Evolutionary conservation across 2,113 vertebrate species (phyloP).

Genomic region (Antennarius striatus): DNA sequence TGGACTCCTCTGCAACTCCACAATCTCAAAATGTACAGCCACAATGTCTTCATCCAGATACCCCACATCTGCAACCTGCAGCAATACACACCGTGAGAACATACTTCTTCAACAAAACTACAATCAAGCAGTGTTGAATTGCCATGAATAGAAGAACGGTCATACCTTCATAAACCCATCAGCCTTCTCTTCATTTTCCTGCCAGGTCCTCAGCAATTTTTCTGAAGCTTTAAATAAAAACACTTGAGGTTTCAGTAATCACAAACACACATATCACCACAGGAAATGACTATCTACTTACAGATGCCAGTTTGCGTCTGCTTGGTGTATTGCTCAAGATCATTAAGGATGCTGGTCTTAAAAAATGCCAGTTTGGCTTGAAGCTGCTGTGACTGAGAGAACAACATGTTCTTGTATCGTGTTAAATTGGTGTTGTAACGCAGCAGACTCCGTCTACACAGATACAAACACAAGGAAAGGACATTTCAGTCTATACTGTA

Average conservation of each 20-base stretch:
- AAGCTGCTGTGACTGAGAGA: slow-evolving; percentile 94
- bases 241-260: neutral
- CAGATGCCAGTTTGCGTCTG: slow-evolving; percentile 95
- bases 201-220: slow-evolving; percentile 97
- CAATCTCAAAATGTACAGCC: slow-evolving; percentile 94
- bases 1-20: slow-evolving; percentile 94
- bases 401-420: slow-evolving; percentile 94
- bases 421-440: slow-evolving; percentile 96
- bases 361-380: slow-evolving; percentile 95
- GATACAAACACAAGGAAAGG: slow-evolving; percentile 9
- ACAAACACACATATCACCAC: neutral
- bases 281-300: slow-evolving; percentile 72
- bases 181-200: slow-evolving; percentile 94
- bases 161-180: slow-evolving; percentile 79
- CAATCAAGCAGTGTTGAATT: neutral
- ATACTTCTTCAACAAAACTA: neutral
- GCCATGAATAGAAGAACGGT: neutral
- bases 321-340: slow-evolving; percentile 92
- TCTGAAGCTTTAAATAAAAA: slow-evolving; percentile 85
- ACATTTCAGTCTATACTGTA: neutral
- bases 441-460: slow-evolving; percentile 91
- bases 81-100: neutral
- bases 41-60: slow-evolving; percentile 95
- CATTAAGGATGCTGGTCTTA: slow-evolving; percentile 92
- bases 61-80: slow-evolving; percentile 89